Evolutionary conservation across 2,797 vertebrate genomes (phyloP).

Genomic region (Ciconia nigra): DNA sequence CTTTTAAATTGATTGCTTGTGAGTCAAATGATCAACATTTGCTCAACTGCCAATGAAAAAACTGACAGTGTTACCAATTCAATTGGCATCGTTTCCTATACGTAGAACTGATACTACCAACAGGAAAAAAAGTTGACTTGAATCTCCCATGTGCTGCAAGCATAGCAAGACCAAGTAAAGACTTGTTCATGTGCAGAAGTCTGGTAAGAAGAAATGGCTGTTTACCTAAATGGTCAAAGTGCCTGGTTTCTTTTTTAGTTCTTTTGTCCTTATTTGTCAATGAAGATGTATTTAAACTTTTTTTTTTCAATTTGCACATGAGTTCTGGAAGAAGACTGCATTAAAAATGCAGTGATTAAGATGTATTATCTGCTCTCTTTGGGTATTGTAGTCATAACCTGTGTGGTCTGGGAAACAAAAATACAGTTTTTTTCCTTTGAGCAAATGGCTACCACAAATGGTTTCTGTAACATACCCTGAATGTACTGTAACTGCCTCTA

Average conservation of each 20-base stretch:
- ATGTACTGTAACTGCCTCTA: constrained; percentile 70
- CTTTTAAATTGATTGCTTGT: constrained; percentile 7
- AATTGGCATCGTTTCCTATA: constrained; percentile 30
- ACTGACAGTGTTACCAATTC: constrained; percentile 46
- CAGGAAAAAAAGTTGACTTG: constrained; percentile 33
- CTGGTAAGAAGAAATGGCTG: constrained; percentile 50
- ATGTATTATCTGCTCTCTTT: constrained; percentile 34
- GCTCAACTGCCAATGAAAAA: constrained; percentile 44
- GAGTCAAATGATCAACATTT: constrained; percentile 27
- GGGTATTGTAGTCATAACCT: constrained; percentile 49
- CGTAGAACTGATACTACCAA: constrained; percentile 16
- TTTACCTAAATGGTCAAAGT: constrained; percentile 64
- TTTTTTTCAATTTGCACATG: constrained; percentile 45
- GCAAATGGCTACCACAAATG: constrained; percentile 36
- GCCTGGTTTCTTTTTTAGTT: constrained; percentile 63
- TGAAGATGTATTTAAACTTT: constrained; percentile 46
- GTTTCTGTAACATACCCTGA: constrained; percentile 58
- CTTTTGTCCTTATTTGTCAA: constrained; percentile 41
- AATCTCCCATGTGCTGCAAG: constrained; percentile 37
- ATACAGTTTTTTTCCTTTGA: constrained; percentile 12
- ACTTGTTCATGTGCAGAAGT: constrained; percentile 45
- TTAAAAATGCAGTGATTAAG: not conserved
- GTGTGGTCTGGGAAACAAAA: constrained; percentile 58
- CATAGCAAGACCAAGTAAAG: constrained; percentile 49
- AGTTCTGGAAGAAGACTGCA: constrained; percentile 51